phyloP scores from a whole-genome alignment of 2,888 invertebrate species.

The Bhutanitis thaidina region DNA sequence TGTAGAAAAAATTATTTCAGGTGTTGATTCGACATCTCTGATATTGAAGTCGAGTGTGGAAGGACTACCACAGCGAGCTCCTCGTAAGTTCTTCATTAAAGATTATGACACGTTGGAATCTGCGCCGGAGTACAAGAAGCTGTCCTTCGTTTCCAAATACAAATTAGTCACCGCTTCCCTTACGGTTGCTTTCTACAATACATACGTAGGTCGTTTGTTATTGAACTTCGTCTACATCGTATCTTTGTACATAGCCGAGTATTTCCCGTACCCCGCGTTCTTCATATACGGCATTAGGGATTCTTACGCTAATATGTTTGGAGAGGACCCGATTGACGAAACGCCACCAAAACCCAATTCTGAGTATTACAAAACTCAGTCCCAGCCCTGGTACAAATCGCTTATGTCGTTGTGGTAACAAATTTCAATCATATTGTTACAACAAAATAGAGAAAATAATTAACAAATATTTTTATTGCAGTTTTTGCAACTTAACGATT shows the following conservation, averaged over 20 bases:
- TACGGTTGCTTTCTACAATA: conserved; percentile 38
- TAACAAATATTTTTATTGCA: no score
- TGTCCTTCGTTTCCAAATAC: conserved; percentile 23
- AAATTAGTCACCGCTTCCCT: conserved; percentile 14
- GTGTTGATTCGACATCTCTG: conserved; percentile 20
- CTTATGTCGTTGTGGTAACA: conserved; percentile 37
- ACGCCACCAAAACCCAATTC: conserved; percentile 28
- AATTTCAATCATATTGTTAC: neutral
- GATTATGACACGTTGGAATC: conserved; percentile 44
- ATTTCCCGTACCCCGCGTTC: conserved; percentile 81
- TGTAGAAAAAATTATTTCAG: conserved; percentile 19
- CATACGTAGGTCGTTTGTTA: conserved; percentile 65
- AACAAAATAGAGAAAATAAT: no score
- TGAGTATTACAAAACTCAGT: conserved; percentile 21
- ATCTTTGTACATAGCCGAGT: conserved; percentile 74
- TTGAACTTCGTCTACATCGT: conserved; percentile 77
- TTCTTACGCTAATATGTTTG: conserved; percentile 72
- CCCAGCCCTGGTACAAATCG: conserved; percentile 24
- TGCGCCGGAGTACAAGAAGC: conserved; percentile 44
- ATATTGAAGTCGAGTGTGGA: conserved; percentile 19
- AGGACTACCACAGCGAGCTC: conserved; percentile 20
- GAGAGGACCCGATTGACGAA: conserved; percentile 27
- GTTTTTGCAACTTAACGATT: no score
- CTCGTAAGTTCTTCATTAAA: conserved; percentile 28
- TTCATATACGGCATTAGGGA: conserved; percentile 75